phyloP scores from a whole-genome alignment of 2,113 vertebrate genomes.

The Gorsachius goisagi region DNA sequence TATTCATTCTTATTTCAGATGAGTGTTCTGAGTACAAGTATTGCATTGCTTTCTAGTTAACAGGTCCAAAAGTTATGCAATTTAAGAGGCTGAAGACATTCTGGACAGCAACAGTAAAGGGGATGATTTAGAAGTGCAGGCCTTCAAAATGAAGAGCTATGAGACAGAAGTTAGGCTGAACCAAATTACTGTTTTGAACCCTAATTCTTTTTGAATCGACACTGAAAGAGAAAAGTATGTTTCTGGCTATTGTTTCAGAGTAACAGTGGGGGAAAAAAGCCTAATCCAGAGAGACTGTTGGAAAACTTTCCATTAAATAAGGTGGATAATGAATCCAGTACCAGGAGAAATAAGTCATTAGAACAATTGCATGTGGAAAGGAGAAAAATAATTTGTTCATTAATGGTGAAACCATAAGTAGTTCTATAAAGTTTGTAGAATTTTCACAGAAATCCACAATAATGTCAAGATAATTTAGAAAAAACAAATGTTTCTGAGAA shows the following conservation, averaged over 20 bases:
- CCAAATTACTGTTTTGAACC: background rate
- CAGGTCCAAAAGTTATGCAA: fast-evolving
- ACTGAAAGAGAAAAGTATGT: background rate
- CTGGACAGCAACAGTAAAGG: background rate
- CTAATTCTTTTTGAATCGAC: background rate
- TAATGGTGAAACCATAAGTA: background rate
- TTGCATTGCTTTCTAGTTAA: background rate
- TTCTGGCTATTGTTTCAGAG: background rate
- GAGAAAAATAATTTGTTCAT: background rate
- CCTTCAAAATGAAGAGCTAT: background rate
- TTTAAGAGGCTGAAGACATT: background rate
- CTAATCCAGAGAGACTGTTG: background rate
- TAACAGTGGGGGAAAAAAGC: background rate
- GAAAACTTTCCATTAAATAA: background rate
- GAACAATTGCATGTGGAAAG: background rate
- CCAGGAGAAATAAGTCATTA: background rate
- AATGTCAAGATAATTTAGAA: background rate
- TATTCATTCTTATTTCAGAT: background rate
- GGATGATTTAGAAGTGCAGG: background rate
- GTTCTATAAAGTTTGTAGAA: fast-evolving
- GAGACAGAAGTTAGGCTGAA: background rate
- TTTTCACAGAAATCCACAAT: background rate
- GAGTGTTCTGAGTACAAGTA: background rate
- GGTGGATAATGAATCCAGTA: background rate
- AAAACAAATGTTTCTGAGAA: background rate